Evolutionary conservation across 2,113 vertebrate genomes (phyloP), one percentile per base, ranked within the genome.

Genomic region (Nipponia nippon): DNA sequence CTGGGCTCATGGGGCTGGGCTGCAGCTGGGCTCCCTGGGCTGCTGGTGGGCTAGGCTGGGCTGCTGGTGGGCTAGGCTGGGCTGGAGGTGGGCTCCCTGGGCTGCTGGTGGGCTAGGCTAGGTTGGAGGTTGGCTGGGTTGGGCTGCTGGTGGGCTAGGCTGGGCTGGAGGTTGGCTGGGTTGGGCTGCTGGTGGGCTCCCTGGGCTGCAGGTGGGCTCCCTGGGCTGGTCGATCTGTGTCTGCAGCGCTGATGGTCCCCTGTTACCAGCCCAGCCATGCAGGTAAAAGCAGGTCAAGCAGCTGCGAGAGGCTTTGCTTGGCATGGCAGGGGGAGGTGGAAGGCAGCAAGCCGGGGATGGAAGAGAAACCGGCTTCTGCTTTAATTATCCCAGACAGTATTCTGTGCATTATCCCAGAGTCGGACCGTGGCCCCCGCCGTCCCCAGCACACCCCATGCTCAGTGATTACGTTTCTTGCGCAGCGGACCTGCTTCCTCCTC

Each of bases 371-470:
- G 34, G 17, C 58, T 69, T 12, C 76, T 59, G 84, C 55, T 46
- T 44, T 34, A 36, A 5, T 62, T 22, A 29, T 6, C 30, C 49
- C 65, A 16, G 50, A 5, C 1, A 1, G 40, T 1, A 11, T 19
- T 58, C n/a, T 2, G 0, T 11, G 53, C 1, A 0, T 12, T 42
- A 30, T 44, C 67, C 52, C 16, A 0, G 23, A 52, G 53, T 21
- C 2, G 5, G 62, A 56, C 22, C 0, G 3, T 2, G 66, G 84
- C 36, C 76, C 56, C 23, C 0, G 0, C 10, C 26, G 1, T 0
- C n/a, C 10, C 36, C 72, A 52, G 69, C 2, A 0, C 46, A 47
- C 11, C 73, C 47, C 8, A 2, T 4, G 8, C 53, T 25, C 66
- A 18, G 1, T 6, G 11, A 21, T 20, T 3, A 1, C 0, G 0